These are phyloP conservation scores for Pecten maximus DNA, from an alignment of 2,888 invertebrate species.

Conservation along the genomic window DNA sequence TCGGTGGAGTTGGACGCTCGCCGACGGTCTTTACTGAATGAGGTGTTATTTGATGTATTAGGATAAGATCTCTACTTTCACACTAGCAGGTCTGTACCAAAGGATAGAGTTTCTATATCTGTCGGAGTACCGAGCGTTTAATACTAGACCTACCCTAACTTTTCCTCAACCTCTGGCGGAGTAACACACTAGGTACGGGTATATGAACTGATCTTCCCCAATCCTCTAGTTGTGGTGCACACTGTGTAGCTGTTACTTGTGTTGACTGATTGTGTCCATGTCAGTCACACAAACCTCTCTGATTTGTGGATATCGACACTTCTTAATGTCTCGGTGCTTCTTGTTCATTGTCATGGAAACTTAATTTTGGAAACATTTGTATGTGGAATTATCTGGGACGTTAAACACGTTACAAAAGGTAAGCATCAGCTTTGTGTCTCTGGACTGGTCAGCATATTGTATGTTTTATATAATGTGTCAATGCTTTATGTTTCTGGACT, in stretches of 20 bases:
- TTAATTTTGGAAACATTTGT: background rate
- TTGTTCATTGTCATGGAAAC: too few species aligned
- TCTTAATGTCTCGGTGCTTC: background rate
- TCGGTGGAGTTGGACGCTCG: background rate
- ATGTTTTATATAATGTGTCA: too few species aligned
- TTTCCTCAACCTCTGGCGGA: background rate
- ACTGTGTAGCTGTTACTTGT: background rate
- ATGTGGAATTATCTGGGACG: background rate
- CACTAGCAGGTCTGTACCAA: constrained; percentile 13
- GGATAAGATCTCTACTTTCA: constrained; percentile 9
- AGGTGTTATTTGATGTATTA: background rate
- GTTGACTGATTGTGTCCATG: background rate
- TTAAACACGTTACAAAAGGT: background rate
- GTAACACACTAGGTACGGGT: background rate
- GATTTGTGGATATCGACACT: background rate
- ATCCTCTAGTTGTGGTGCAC: background rate
- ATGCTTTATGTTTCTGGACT: too few species aligned
- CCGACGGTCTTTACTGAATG: background rate
- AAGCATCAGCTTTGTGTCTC: background rate
- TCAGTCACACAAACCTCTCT: background rate
- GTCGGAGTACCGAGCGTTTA: background rate
- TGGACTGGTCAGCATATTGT: too few species aligned
- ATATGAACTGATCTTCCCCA: background rate
- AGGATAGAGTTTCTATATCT: background rate
- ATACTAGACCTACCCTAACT: background rate